Base-by-base conservation (phyloP, 2,113 vertebrate species). In the Barnardius zonarius region DNA sequence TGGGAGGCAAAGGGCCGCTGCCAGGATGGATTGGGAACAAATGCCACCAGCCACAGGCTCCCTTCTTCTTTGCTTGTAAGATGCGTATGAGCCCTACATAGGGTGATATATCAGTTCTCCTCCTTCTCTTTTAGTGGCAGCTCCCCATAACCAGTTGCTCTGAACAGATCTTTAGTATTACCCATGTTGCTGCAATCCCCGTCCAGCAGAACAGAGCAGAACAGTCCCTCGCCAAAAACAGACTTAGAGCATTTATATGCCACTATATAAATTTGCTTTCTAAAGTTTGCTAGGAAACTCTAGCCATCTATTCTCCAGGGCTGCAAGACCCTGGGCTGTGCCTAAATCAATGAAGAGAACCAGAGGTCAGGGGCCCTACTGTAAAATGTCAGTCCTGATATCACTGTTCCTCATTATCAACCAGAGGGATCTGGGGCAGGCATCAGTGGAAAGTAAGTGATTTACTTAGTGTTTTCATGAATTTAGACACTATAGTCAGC, bases 51-150 rank as follows among this genome's bases (percentile, higher is more conserved):
- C 20, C 46, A 27, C 16, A 46, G 57, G 25, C 4, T 63, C 23
- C 11, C n/a, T 55, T 5, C 0, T 61, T 30, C 33, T 85, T 76
- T 33, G 3, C 11, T 37, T 64, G 10, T 25, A 39, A 51, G 20
- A 55, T 0, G 5, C 2, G 1, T 14, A 19, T 9, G 51, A 93
- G 62, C 25, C 13, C 25, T 54, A 13, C 5, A 0, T 2, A 30
- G 24, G 78, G 44, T 27, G 63, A 80, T 12, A 78, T 41, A 46
- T 11, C 24, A 15, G 24, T 61, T 80, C 22, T 80, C 10, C 44
- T 82, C 52, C 24, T 82, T 17, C 49, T 64, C 20, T 74, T 88
- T 68, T 33, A 59, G 17, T 8, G 41, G 7, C 25, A 55, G 10
- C 11, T 68, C 10, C 6, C 8, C 17, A 15, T 52, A 27, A 52